Conservation (phyloP, 1,140 invertebrate species). For the Microplitis demolitor region DNA sequence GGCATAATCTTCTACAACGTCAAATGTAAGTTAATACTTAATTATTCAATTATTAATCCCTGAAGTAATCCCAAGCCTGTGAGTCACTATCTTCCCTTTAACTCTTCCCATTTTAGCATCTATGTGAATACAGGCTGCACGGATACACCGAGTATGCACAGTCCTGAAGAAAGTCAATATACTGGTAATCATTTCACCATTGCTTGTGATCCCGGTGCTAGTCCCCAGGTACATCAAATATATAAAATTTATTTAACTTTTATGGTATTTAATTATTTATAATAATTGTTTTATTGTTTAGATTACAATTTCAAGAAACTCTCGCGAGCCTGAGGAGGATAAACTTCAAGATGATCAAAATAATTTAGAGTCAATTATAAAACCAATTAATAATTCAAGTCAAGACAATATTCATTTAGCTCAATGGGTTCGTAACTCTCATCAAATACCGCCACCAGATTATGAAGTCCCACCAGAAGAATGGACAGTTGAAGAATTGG, state of each 20-base stretch:
- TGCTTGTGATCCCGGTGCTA: slow-evolving; percentile 42
- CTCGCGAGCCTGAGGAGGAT: slow-evolving; percentile 58
- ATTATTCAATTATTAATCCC: slow-evolving; percentile 7
- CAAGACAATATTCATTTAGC: slow-evolving; percentile 65
- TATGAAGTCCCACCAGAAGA: slow-evolving; percentile 61
- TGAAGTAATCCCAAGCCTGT: not conserved
- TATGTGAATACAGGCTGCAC: slow-evolving; percentile 70
- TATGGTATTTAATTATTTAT: not conserved
- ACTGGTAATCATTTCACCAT: slow-evolving; percentile 43
- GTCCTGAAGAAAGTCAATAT: slow-evolving; percentile 65
- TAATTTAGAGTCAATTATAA: slow-evolving; percentile 42
- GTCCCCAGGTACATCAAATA: slow-evolving; percentile 43
- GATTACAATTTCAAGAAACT: slow-evolving; percentile 20
- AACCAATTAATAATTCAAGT: slow-evolving; percentile 24
- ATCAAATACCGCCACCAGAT: slow-evolving; percentile 60
- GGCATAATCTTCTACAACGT: slow-evolving; percentile 85
- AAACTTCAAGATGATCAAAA: slow-evolving; percentile 54
- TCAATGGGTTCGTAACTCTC: slow-evolving; percentile 70
- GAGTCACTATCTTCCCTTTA: slow-evolving; percentile 21
- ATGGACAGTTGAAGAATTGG: slow-evolving; percentile 68
- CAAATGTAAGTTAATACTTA: slow-evolving; percentile 73
- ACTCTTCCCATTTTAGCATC: slow-evolving; percentile 63
- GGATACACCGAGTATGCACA: slow-evolving; percentile 63
- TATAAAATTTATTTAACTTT: too few relatives aligned
- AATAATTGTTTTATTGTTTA: not conserved